Conservation (phyloP, 2,888 invertebrate species). For the Ischnura elegans region DNA sequence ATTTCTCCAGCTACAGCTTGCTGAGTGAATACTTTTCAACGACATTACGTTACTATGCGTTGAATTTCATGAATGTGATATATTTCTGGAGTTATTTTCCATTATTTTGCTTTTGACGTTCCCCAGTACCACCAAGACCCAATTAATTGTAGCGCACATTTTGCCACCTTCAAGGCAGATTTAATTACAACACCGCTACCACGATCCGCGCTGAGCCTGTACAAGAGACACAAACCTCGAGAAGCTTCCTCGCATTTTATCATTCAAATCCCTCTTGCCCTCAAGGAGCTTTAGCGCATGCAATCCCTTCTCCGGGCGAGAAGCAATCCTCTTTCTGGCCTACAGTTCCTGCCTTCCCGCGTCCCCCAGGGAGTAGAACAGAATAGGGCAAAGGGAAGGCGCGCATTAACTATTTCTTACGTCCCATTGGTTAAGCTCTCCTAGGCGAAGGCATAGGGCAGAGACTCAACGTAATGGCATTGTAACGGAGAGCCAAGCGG, state of each 20-base stretch:
- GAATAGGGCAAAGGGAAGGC: not conserved
- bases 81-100: no score
- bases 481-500: not conserved
- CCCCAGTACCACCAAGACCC: no score
- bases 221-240: not conserved
- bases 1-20: no score
- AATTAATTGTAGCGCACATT: no score
- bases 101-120: no score
- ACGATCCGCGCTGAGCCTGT: not conserved
- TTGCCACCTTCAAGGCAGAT: not conserved
- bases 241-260: not conserved
- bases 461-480: not conserved
- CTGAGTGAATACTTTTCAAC: no score
- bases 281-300: not conserved
- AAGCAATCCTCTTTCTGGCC: constrained; percentile 21
- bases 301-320: not conserved
- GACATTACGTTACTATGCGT: no score
- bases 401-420: not conserved
- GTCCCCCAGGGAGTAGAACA: not conserved
- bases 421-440: not conserved
- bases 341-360: not conserved
- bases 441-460: not conserved
- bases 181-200: not conserved
- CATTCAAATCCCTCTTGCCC: not conserved
- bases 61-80: no score